These are phyloP conservation scores for Troides helena DNA, from an alignment of 2,888 invertebrate species.

Conservation along the genomic window DNA sequence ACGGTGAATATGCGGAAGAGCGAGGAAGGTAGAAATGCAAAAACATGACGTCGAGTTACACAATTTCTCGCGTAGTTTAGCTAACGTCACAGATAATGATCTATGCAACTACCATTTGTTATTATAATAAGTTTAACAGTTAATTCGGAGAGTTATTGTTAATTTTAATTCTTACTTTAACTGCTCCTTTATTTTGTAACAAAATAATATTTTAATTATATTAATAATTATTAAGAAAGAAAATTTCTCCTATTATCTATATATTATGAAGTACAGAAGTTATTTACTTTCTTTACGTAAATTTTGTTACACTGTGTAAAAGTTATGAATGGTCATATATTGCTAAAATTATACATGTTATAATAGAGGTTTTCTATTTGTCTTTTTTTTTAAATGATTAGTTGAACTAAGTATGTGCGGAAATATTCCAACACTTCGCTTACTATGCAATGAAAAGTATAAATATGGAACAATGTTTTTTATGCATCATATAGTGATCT, in stretches of 20 bases:
- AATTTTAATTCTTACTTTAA: not conserved
- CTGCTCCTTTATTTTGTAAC: not conserved
- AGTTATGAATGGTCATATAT: not conserved
- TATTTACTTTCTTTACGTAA: no score
- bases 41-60: conserved; percentile 38
- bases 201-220: not conserved
- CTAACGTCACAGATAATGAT: conserved; percentile 2
- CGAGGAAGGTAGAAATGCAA: conserved; percentile 38
- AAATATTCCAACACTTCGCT: no score
- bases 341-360: not conserved
- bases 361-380: no score
- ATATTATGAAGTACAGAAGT: no score
- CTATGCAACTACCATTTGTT: not conserved
- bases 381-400: no score
- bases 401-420: no score
- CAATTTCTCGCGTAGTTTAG: not conserved
- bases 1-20: conserved; percentile 38
- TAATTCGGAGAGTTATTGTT: not conserved
- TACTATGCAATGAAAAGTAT: not conserved
- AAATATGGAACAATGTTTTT: not conserved
- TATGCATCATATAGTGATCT: no score
- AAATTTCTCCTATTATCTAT: no score
- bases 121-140: not conserved
- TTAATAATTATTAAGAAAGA: no score
- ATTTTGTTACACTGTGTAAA: no score